Evolutionary conservation across 2,797 vertebrate species (phyloP).

Genomic region (Hypotaenidia okinawae): DNA sequence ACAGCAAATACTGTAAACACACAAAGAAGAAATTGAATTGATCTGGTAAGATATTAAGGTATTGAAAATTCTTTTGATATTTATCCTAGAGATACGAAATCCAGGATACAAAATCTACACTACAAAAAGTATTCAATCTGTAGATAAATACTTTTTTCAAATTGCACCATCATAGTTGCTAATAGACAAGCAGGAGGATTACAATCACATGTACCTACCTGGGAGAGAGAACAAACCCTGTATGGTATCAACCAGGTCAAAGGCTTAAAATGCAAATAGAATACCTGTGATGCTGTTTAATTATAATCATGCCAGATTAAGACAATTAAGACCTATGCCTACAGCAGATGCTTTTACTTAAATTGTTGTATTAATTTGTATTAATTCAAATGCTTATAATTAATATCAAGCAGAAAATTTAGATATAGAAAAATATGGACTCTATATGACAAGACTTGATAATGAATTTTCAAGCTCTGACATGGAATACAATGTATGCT

Average conservation of each 20-base stretch:
- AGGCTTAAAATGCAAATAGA: slow-evolving; percentile 27
- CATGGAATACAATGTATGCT: slow-evolving; percentile 32
- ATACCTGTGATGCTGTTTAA: neutral
- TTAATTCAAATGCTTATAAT: slow-evolving; percentile 44
- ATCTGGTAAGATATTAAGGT: neutral
- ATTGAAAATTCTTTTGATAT: neutral
- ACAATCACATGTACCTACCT: neutral
- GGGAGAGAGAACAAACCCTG: neutral
- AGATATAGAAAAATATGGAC: neutral
- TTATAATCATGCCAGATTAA: neutral
- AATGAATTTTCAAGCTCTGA: slow-evolving; percentile 49
- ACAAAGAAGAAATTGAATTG: neutral
- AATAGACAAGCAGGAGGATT: neutral
- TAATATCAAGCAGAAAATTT: slow-evolving; percentile 34
- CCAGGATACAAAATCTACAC: neutral
- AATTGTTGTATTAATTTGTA: slow-evolving; percentile 10
- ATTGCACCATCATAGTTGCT: neutral
- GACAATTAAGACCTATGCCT: neutral
- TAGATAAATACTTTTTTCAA: neutral
- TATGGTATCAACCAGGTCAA: neutral
- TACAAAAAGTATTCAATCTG: neutral
- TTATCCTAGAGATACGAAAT: neutral
- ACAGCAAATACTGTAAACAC: neutral
- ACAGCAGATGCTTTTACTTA: slow-evolving; percentile 4
- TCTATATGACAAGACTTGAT: neutral